phyloP scores from a whole-genome alignment of 2,888 invertebrate species.

The Drosophila colorata region DNA sequence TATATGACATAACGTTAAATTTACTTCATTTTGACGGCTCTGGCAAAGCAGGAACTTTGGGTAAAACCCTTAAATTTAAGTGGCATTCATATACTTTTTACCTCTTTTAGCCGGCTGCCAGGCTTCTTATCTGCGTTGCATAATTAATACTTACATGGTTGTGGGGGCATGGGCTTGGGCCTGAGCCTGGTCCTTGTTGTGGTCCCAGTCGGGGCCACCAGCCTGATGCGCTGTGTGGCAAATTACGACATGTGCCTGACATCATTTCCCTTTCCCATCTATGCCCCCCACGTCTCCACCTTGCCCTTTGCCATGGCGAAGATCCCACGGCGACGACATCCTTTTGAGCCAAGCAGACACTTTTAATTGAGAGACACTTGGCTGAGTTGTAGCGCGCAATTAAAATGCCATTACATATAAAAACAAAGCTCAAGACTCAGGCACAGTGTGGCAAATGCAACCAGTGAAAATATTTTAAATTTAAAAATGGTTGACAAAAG shows the following conservation, averaged over 20 bases:
- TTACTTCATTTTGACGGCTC: conserved; percentile 30
- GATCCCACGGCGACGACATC: conserved; percentile 47
- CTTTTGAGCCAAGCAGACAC: conserved; percentile 73
- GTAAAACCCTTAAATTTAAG: conserved; percentile 32
- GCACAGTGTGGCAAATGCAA: conserved; percentile 6
- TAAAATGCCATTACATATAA: conserved; percentile 77
- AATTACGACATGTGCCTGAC: conserved; percentile 76
- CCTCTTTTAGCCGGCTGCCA: conserved; percentile 9
- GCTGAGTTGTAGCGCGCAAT: conserved; percentile 72
- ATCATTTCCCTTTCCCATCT: conserved; percentile 44
- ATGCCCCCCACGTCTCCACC: background rate
- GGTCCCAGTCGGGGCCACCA: conserved; percentile 20
- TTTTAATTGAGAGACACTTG: conserved; percentile 79
- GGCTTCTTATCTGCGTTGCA: conserved; percentile 62
- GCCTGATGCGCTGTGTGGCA: conserved; percentile 43
- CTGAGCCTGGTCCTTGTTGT: conserved; percentile 22
- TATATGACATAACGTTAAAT: conserved; percentile 1
- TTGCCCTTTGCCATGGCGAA: conserved; percentile 10
- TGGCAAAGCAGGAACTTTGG: conserved; percentile 23
- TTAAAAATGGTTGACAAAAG: no score
- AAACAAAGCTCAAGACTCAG: conserved; percentile 49
- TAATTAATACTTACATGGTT: conserved; percentile 72
- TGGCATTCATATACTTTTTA: conserved; percentile 11
- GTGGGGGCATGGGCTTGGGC: conserved; percentile 5
- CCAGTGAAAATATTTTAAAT: background rate